phyloP scores from a whole-genome alignment of 2,888 invertebrate species.

The Noctua pronuba region DNA sequence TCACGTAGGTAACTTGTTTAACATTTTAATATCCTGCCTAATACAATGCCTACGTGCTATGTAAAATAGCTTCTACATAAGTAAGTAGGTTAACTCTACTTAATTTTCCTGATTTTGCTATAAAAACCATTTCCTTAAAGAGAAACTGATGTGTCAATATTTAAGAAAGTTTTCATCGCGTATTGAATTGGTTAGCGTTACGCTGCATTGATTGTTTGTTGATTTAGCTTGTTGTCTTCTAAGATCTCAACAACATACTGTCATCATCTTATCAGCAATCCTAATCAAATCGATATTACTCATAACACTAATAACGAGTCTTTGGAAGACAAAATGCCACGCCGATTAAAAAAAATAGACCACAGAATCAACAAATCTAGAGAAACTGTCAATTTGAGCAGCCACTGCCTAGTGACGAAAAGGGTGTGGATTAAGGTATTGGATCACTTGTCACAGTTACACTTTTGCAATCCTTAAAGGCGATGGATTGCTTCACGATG shows the following conservation, averaged over 20 bases:
- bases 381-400: neutral
- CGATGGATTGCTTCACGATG: conserved; percentile 43
- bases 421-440: neutral
- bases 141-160: too few relatives aligned
- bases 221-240: neutral
- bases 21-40: neutral
- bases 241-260: neutral
- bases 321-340: neutral
- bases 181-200: neutral
- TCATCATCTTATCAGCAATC: neutral
- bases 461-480: conserved; percentile 50
- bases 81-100: neutral
- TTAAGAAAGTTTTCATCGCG: too few relatives aligned
- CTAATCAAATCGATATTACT: neutral
- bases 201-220: neutral
- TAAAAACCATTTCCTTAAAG: neutral
- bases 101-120: conserved; percentile 2
- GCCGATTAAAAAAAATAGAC: neutral
- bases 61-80: neutral
- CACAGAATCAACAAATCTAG: neutral
- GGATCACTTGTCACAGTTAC: conserved; percentile 29
- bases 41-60: neutral
- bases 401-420: neutral
- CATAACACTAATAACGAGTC: neutral
- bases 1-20: neutral